Conservation (phyloP, 2,888 invertebrate species). For the Hetaerina titia region DNA sequence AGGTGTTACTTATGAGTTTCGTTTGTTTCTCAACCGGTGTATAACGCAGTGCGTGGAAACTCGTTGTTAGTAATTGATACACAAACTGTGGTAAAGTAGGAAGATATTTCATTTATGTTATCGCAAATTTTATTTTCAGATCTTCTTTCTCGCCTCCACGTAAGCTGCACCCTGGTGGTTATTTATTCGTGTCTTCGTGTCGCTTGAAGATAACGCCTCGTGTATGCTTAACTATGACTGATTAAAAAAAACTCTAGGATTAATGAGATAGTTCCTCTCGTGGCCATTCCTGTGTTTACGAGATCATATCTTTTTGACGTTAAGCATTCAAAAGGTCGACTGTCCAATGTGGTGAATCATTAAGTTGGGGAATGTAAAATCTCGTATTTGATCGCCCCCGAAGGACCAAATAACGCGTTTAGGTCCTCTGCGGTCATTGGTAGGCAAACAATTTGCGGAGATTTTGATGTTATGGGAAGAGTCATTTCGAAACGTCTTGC, state of each 20-base stretch:
- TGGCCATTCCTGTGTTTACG: conserved; percentile 8
- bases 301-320: background rate
- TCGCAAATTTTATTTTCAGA: background rate
- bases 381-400: background rate
- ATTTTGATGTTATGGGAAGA: background rate
- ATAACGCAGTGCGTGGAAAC: background rate
- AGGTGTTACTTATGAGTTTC: too few species aligned
- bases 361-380: background rate
- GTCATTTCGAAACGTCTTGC: background rate
- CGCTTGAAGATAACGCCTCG: background rate
- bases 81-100: background rate
- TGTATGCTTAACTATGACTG: background rate
- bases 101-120: background rate
- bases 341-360: background rate
- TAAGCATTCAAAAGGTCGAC: background rate
- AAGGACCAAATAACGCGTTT: background rate
- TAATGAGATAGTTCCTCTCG: background rate
- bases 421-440: background rate
- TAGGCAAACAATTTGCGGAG: background rate
- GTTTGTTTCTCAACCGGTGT: background rate
- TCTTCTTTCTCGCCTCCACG: conserved; percentile 21
- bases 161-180: background rate
- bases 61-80: background rate
- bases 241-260: background rate
- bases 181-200: background rate